Percentiles rank a stretch among this genome's conserved stretches.
Conservation (phyloP, 2,888 invertebrate genomes). For the Caenorhabditis japonica region DNA sequence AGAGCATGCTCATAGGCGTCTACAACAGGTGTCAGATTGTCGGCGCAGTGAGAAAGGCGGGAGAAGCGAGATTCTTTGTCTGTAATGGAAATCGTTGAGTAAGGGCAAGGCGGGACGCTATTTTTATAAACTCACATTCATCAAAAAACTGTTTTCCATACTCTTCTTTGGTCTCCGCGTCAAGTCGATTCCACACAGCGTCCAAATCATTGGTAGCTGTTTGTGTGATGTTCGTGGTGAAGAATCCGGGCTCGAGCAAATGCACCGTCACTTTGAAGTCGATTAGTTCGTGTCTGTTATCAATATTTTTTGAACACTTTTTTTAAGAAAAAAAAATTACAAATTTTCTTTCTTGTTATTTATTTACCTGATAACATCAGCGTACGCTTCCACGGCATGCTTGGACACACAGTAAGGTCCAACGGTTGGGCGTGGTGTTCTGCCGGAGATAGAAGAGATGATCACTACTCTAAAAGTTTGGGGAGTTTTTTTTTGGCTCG, state of each 20-base stretch:
- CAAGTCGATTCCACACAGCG: constrained; percentile 55
- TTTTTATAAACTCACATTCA: constrained; percentile 52
- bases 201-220: constrained; percentile 63
- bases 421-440: constrained; percentile 72
- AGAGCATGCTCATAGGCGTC: constrained; percentile 64
- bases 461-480: constrained; percentile 75
- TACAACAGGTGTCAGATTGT: constrained; percentile 57
- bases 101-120: background rate
- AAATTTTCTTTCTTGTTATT: background rate
- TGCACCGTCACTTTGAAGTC: constrained; percentile 68
- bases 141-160: constrained; percentile 60
- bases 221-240: constrained; percentile 69
- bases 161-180: constrained; percentile 50
- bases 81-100: constrained; percentile 25
- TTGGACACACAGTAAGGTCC: constrained; percentile 74
- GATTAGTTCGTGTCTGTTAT: constrained; percentile 65
- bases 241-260: constrained; percentile 74
- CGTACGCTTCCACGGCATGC: constrained; percentile 73
- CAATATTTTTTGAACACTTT: constrained; percentile 16
- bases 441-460: constrained; percentile 78
- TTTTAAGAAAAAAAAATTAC: too few species aligned
- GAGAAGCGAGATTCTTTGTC: constrained; percentile 63
- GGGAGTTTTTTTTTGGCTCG: background rate
- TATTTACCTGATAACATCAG: constrained; percentile 68
- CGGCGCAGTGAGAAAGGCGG: constrained; percentile 58